Evolutionary conservation across 2,797 vertebrate species (phyloP), one percentile per base, ranked within the genome.

Genomic region (Harpagifer antarcticus): DNA sequence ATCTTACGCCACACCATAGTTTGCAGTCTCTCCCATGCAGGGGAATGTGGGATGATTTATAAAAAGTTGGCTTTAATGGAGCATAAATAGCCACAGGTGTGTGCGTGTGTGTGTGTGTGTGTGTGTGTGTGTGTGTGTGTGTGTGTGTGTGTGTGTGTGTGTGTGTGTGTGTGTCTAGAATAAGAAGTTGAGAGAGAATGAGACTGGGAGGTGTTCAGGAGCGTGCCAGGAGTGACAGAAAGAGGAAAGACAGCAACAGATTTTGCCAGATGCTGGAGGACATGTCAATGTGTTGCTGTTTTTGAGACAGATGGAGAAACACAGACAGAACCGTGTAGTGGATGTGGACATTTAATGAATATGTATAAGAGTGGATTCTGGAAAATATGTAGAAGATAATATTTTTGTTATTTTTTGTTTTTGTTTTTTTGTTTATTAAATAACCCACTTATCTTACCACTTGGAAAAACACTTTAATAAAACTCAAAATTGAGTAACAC

Each of bases 41-140:
- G n/a, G 62, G 56, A 78, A 17, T 57, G 44, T 0, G 8, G 61
- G 58, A 54, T 45, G 43, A 67, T 53, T 79, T 48, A 44, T 74
- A 78, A 56, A 66, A 86, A 78, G 79, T 84, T 80, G 69, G 52
- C 64, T 69, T 80, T 78, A 16, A 16, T 14, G 43, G 65, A 56
- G 65, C 19, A 13, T 56, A 70, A 78, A 81, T 9, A 67, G 67
- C 78, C 78, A 83, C 16, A 59, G 84, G 86, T 80, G 55, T 76
- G 33, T 3, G 44, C 40, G 50, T 3, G 1, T 43, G 23, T 58
- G 53, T 49, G 67, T 67, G 33, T 66, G 74, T 65, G 63, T 74
- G 67, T 15, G 54, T 27, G 27, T 27, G 27, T 4, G 72, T 65
- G 60, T 74, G 68, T 15, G 54, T 33, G 74, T 68, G 63, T 74